phyloP scores from a whole-genome alignment of 53 echinoderm and acorn worm genomes.

The Echinometra lucunter region DNA sequence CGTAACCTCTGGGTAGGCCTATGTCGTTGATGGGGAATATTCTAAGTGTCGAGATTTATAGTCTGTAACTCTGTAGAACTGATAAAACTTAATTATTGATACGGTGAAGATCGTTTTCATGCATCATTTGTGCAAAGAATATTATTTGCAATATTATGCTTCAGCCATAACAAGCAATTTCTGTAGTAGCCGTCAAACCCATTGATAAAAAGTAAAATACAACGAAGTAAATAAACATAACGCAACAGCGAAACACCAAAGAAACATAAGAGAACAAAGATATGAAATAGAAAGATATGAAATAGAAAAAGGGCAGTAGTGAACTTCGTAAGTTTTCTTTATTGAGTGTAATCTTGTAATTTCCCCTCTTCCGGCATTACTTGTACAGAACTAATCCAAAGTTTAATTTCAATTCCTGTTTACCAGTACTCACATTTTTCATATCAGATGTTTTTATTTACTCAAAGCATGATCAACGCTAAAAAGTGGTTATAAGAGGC shows the following conservation, averaged over 20 bases:
- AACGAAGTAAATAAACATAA: no score
- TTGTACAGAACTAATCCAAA: not conserved
- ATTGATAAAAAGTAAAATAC: no score
- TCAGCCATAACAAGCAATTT: no score
- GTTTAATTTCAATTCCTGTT: not conserved
- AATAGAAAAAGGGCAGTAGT: no score
- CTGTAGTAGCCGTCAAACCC: no score
- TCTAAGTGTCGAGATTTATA: not conserved
- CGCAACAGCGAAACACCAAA: no score
- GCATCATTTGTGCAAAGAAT: no score
- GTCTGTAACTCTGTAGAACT: not conserved
- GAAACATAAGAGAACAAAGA: no score
- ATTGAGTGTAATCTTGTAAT: not conserved
- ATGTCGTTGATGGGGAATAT: no score
- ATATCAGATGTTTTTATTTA: not conserved
- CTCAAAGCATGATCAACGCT: not conserved
- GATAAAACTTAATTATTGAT: not conserved
- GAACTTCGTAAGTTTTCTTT: not conserved
- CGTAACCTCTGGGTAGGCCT: conserved; percentile 71
- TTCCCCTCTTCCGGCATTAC: not conserved
- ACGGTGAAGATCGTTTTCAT: not conserved
- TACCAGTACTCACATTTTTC: not conserved
- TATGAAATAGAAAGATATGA: no score
- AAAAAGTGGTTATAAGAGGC: not conserved
- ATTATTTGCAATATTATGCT: no score